These are phyloP conservation scores for Drosophila auraria DNA, from an alignment of 1,140 invertebrate species.

Conservation along the genomic window DNA sequence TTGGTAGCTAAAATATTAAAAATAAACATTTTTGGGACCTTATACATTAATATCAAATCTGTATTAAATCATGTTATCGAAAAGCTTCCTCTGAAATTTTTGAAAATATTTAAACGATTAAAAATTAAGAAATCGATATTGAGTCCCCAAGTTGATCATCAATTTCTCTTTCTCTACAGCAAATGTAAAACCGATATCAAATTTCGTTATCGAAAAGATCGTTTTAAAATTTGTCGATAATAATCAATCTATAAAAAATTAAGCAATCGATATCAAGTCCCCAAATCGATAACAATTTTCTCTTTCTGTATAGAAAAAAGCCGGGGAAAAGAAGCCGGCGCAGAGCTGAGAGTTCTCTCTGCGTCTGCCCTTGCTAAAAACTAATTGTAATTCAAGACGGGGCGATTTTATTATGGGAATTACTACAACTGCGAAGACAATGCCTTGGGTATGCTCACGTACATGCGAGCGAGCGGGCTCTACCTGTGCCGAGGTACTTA, in stretches of 20 bases:
- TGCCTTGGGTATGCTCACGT: conserved; percentile 50
- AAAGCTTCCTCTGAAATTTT: background rate
- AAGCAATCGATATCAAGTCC: background rate
- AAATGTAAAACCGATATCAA: background rate
- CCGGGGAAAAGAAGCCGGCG: background rate
- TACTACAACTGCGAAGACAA: conserved; percentile 74
- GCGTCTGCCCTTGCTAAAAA: conserved; percentile 64
- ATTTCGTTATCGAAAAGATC: background rate
- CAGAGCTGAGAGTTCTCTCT: conserved; percentile 17
- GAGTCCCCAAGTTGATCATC: background rate
- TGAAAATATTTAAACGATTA: background rate
- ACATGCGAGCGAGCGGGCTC: conserved; percentile 8
- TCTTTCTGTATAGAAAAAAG: background rate
- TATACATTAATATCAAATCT: too few relatives aligned
- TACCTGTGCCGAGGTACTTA: conserved; percentile 10
- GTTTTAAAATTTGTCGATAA: background rate
- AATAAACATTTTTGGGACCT: too few relatives aligned
- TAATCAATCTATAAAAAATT: background rate
- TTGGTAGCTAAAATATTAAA: too few relatives aligned
- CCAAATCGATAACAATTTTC: background rate
- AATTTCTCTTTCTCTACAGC: too few relatives aligned
- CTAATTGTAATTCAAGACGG: conserved; percentile 85
- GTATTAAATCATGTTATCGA: background rate
- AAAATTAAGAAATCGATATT: background rate
- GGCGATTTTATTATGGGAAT: conserved; percentile 85